Conservation (phyloP, 2,888 invertebrate genomes). For the Drosophila nr. perissopoda region DNA sequence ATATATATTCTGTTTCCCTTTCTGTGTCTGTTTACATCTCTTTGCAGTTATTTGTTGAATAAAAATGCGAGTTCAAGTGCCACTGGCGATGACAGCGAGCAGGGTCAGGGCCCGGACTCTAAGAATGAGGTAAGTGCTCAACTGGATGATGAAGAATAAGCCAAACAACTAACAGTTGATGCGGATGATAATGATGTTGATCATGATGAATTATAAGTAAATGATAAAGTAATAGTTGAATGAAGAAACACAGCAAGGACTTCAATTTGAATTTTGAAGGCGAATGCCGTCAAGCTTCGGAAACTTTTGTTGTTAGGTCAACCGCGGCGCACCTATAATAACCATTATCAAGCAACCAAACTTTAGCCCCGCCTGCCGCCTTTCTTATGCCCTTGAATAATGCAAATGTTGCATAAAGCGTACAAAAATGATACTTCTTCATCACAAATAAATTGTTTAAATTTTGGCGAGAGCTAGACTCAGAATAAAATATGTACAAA, state of each 20-base stretch:
- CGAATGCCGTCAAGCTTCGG: constrained; percentile 45
- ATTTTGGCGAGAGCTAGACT: constrained; percentile 3
- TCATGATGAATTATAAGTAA: neutral
- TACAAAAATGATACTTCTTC: constrained; percentile 8
- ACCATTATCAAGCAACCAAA: neutral
- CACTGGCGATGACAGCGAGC: constrained; percentile 72
- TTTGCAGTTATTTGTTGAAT: constrained; percentile 65
- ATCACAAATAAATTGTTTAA: constrained; percentile 50
- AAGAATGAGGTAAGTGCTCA: constrained; percentile 71
- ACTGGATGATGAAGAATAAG: constrained; percentile 15
- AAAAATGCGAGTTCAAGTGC: constrained; percentile 59
- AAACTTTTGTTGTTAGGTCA: constrained; percentile 28
- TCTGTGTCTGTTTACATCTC: neutral
- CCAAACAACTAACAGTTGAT: neutral
- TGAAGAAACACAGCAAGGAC: constrained; percentile 22
- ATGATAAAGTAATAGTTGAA: constrained; percentile 12
- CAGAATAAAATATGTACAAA: neutral
- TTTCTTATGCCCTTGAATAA: constrained; percentile 26
- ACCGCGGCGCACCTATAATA: neutral
- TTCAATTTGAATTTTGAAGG: constrained; percentile 54
- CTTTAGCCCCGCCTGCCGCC: neutral
- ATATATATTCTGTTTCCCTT: neutral
- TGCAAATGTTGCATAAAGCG: constrained; percentile 35
- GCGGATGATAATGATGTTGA: constrained; percentile 8
- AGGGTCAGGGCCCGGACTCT: constrained; percentile 68